phyloP scores from a whole-genome alignment of 2,888 invertebrate genomes.

The Acholoe squamosa region DNA sequence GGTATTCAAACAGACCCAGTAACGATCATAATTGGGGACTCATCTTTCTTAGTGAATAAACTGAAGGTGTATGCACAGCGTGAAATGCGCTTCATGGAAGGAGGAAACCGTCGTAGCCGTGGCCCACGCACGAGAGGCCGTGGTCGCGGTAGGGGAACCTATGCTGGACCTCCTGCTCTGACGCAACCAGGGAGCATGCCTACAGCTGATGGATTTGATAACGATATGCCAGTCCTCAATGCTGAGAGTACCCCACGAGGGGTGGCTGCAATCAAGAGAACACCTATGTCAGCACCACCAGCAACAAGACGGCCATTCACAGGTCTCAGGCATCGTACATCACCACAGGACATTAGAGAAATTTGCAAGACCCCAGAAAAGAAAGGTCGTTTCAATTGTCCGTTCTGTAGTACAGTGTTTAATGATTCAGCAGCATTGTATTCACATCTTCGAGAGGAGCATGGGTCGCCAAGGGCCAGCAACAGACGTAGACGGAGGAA shows the following conservation, averaged over 20 bases:
- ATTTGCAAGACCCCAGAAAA: constrained; percentile 59
- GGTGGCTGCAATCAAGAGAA: not conserved
- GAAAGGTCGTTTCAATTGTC: constrained; percentile 62
- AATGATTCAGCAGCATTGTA: constrained; percentile 59
- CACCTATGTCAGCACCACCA: constrained; percentile 52
- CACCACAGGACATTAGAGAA: constrained; percentile 55
- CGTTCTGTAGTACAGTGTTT: constrained; percentile 59
- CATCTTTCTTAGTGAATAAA: constrained; percentile 71
- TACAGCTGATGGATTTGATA: not conserved
- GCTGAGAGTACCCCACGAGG: constrained; percentile 15
- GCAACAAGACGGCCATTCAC: constrained; percentile 32
- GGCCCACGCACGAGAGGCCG: constrained; percentile 15
- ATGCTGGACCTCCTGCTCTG: constrained; percentile 52
- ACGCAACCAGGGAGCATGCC: not conserved
- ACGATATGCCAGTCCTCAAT: constrained; percentile 57
- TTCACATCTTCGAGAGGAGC: constrained; percentile 52
- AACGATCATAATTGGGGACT: constrained; percentile 73
- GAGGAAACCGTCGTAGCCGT: not conserved
- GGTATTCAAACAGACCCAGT: constrained; percentile 71
- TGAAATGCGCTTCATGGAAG: constrained; percentile 53
- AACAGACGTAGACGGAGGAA: constrained; percentile 57
- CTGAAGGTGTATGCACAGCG: constrained; percentile 66
- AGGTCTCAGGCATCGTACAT: constrained; percentile 25
- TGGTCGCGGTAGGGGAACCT: constrained; percentile 15
- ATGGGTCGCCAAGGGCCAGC: constrained; percentile 60